Evolutionary conservation across 2,113 vertebrate genomes (phyloP).

Genomic region (Tachycineta bicolor): DNA sequence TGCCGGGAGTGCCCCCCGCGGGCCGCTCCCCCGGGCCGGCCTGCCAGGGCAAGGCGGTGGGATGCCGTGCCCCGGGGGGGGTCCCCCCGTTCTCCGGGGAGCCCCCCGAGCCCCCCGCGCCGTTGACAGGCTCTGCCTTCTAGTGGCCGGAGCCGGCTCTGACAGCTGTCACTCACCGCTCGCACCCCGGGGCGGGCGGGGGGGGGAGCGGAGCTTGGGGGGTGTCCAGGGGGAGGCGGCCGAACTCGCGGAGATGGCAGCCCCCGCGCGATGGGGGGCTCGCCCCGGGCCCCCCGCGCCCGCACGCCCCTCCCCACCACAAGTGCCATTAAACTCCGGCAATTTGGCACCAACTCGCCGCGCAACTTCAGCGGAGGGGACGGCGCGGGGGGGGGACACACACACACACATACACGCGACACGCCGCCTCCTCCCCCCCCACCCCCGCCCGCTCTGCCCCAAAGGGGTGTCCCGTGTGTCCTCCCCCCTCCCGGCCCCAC

Average conservation of each 20-base stretch:
- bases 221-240: neutral
- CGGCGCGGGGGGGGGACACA: slow-evolving; percentile 54
- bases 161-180: slow-evolving; percentile 71
- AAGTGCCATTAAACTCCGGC: slow-evolving; percentile 31
- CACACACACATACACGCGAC: neutral
- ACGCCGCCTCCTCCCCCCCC: neutral
- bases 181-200: no score
- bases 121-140: slow-evolving; percentile 32
- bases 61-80: slow-evolving; percentile 45
- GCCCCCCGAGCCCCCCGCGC: neutral
- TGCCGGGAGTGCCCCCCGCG: neutral
- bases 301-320: slow-evolving; percentile 34
- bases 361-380: slow-evolving; percentile 52
- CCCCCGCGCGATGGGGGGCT: neutral
- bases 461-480: neutral
- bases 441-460: slow-evolving; percentile 16
- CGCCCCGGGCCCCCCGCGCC: slow-evolving; percentile 4
- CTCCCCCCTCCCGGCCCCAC: slow-evolving; percentile 54
- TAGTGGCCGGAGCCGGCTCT: slow-evolving; percentile 27
- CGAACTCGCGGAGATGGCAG: neutral
- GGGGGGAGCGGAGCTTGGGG: neutral
- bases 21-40: neutral
- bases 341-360: slow-evolving; percentile 34
- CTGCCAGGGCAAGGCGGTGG: slow-evolving; percentile 11
- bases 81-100: neutral